Evolutionary conservation across 53 echinoderm and acorn worm genomes (phyloP), one percentile per base, ranked within the genome.

Genomic region (Holothuria leucospilota): DNA sequence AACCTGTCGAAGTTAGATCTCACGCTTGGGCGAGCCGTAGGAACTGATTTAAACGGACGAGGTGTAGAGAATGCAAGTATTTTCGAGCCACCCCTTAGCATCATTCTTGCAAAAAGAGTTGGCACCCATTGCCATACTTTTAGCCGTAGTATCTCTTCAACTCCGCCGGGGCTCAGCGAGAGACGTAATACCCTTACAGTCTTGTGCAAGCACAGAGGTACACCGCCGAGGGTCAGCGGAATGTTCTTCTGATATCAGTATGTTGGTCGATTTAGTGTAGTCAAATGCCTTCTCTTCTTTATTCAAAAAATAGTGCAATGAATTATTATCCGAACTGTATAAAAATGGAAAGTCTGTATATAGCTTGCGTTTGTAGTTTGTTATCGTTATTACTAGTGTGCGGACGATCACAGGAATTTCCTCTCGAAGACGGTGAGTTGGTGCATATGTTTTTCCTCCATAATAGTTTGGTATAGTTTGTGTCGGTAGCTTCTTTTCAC

Each of bases 311-410:
- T 56, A 56, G 78, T 78, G 80, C 80, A 80, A 80, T 80, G 80
- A 60, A 60, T 80, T 80, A 80, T 80, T 60, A 61, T 80, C 80
- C 16, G 29, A 80, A 80, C 80, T 80, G 80, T 80, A 60, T 21
- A 80, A 80, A 51, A 80, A 80, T 80, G 80, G 80, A 80, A 30
- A 80, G 80, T 80, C 56, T 80, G 29, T 80, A 80, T 80, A 59
- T 80, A 80, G 61, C 80, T 60, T 80, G 56, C 62, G 59, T 80
- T 80, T 80, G 80, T 80, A 80, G 80, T 51, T 28, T 80, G 14
- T 80, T 80, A 11, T 80, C 80, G 59, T 80, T 80, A 59, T 61
- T 80, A 80, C 34, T 80, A 53, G 38, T 80, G 34, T 80, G 80
- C 34, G 80, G 80, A 59, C 39, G 80, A 21, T 34, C 80, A 62